A percentile compares a stretch with the other conserved stretches of the same genome.
Evolutionary conservation across 2,888 invertebrate genomes (phyloP).

Genomic region (Blastobasis lacticolella): DNA sequence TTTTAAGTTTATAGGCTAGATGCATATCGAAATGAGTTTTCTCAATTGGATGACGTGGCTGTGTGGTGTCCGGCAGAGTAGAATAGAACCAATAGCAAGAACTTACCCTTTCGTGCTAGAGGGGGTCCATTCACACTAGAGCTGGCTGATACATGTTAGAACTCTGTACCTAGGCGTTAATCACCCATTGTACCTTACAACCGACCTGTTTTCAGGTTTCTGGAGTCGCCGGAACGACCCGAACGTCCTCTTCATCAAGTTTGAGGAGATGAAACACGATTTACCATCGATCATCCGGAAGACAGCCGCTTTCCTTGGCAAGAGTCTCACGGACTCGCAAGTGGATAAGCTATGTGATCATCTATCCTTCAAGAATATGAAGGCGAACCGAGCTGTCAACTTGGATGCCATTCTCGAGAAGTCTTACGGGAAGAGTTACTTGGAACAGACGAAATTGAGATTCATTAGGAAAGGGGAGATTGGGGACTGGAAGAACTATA

Average conservation of each 20-base stretch:
- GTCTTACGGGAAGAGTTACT: constrained; percentile 59
- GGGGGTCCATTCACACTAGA: too few relatives aligned
- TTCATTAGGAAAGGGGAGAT: constrained; percentile 86
- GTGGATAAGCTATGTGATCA: constrained; percentile 80
- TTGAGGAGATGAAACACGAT: constrained; percentile 88
- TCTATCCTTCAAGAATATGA: constrained; percentile 88
- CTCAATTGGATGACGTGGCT: too few relatives aligned
- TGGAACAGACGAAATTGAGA: constrained; percentile 66
- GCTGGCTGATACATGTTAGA: too few relatives aligned
- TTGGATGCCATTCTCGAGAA: constrained; percentile 76
- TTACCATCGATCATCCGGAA: constrained; percentile 77
- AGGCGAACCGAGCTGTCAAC: constrained; percentile 85
- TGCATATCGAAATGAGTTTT: too few relatives aligned
- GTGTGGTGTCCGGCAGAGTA: too few relatives aligned
- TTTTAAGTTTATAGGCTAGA: too few relatives aligned
- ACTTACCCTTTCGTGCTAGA: too few relatives aligned
- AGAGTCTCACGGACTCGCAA: constrained; percentile 78
- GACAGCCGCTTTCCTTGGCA: constrained; percentile 83
- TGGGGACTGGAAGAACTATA: constrained; percentile 87
- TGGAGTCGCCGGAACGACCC: constrained; percentile 81
- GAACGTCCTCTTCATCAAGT: constrained; percentile 85
- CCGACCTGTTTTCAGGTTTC: constrained; percentile 59
- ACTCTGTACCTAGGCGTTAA: too few relatives aligned
- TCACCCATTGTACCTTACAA: too few relatives aligned
- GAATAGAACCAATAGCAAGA: too few relatives aligned